phyloP scores from a whole-genome alignment of 2,797 vertebrate species.

The Peromyscus melanophrys region DNA sequence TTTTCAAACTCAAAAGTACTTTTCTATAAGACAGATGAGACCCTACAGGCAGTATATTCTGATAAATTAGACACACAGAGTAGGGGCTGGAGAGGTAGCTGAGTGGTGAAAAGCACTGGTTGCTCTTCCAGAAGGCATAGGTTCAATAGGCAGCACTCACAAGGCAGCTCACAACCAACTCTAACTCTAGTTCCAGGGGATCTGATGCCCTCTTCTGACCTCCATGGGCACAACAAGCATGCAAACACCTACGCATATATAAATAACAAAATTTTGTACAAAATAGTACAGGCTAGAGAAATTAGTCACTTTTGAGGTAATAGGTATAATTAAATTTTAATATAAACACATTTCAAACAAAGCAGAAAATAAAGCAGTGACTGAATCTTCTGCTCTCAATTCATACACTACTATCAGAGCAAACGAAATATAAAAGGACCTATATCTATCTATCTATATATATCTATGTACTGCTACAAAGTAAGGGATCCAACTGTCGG shows the following conservation, averaged over 20 bases:
- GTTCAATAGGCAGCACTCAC: background rate
- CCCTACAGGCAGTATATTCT: background rate
- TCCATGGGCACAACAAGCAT: background rate
- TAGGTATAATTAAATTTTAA: slow-evolving; percentile 15
- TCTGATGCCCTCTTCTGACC: background rate
- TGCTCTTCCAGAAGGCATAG: background rate
- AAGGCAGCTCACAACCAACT: background rate
- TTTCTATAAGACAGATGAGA: slow-evolving; percentile 55
- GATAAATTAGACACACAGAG: slow-evolving; percentile 48
- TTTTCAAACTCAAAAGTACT: slow-evolving; percentile 65
- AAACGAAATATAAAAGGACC: background rate
- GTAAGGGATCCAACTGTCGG: background rate
- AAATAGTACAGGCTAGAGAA: slow-evolving; percentile 38
- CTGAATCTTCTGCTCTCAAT: background rate
- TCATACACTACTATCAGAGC: background rate
- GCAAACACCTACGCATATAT: background rate
- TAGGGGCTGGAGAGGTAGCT: background rate
- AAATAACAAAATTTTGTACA: background rate
- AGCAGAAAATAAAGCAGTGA: slow-evolving; percentile 48
- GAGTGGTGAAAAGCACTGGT: background rate
- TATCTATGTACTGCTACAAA: slow-evolving; percentile 19
- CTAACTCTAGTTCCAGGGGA: background rate
- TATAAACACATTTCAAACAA: slow-evolving; percentile 47
- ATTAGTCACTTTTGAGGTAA: slow-evolving; percentile 54
- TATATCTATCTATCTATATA: background rate